Evolutionary conservation across 2,888 invertebrate species (phyloP).

Genomic region (Melieria crassipennis): DNA sequence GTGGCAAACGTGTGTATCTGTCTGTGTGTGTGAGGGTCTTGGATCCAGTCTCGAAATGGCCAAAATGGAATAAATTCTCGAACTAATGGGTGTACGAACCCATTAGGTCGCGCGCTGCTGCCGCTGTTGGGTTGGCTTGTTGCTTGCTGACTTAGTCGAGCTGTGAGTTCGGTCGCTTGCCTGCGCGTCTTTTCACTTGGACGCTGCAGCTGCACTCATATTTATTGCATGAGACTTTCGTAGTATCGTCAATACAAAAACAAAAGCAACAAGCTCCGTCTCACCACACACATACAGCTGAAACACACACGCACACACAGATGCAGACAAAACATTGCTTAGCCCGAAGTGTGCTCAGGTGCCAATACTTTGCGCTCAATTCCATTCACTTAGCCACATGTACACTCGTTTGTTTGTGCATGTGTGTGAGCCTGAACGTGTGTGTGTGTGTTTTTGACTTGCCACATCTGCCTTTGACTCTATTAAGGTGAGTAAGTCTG

Average conservation of each 20-base stretch:
- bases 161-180: background rate
- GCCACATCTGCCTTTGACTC: too few species aligned
- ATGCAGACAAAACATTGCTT: background rate
- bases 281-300: background rate
- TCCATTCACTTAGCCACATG: background rate
- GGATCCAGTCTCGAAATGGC: background rate
- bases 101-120: constrained; percentile 5
- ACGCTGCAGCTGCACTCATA: background rate
- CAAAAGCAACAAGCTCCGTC: background rate
- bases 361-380: background rate
- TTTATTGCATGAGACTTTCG: constrained; percentile 4
- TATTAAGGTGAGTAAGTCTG: too few species aligned
- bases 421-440: background rate
- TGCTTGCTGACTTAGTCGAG: background rate
- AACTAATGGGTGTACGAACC: constrained; percentile 18
- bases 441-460: background rate
- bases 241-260: background rate
- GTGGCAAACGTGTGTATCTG: too few species aligned
- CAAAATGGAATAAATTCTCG: constrained; percentile 13
- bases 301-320: background rate
- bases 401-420: background rate
- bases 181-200: background rate
- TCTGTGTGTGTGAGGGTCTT: too few species aligned
- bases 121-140: background rate
- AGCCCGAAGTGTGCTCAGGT: background rate